Conservation (phyloP, 2,888 invertebrate species). For the Drosophila falleni region DNA sequence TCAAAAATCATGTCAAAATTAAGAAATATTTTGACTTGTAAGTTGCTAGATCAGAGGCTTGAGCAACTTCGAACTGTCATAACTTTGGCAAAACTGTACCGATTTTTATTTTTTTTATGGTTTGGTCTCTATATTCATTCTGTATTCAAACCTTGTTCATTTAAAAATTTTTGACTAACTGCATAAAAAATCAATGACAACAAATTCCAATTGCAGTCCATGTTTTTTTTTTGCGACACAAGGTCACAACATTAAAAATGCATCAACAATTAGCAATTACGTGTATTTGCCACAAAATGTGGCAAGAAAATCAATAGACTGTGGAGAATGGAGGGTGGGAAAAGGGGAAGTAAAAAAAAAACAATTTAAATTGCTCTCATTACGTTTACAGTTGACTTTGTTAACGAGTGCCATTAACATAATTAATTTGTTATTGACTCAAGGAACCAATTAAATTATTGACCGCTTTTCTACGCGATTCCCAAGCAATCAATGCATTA, state of each 20-base stretch:
- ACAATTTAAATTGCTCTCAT: constrained; percentile 1
- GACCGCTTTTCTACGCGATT: background rate
- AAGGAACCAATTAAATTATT: background rate
- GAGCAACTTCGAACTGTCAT: too few species aligned
- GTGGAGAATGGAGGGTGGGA: too few species aligned
- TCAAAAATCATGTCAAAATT: too few species aligned
- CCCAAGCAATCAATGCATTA: too few species aligned
- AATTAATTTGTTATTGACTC: constrained; percentile 14
- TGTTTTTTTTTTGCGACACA: background rate
- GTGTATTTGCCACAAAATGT: constrained; percentile 7
- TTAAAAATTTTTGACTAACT: too few species aligned
- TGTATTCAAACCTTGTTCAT: too few species aligned
- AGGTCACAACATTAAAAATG: constrained; percentile 39
- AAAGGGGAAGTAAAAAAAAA: background rate
- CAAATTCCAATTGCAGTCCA: background rate
- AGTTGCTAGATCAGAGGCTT: too few species aligned
- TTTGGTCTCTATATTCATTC: too few species aligned
- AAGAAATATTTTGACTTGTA: too few species aligned
- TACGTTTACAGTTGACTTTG: background rate
- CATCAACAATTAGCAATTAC: constrained; percentile 4
- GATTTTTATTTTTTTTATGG: too few species aligned
- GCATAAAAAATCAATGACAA: background rate
- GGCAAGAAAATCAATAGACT: constrained; percentile 36
- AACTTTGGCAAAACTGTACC: too few species aligned
- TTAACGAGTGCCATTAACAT: constrained; percentile 10